phyloP scores from a whole-genome alignment of 2,888 invertebrate genomes.

The Saturnia pavonia region DNA sequence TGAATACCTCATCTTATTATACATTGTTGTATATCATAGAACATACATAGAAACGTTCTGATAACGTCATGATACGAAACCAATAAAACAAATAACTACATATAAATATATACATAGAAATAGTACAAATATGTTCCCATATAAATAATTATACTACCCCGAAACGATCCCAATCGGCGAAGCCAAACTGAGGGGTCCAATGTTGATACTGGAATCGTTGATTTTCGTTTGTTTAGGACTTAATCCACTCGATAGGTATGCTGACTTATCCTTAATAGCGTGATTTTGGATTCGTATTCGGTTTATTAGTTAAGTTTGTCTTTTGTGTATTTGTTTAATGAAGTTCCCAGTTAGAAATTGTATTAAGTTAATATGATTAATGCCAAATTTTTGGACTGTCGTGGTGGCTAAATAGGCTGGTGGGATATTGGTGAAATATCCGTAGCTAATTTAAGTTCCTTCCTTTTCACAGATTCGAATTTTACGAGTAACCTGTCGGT shows the following conservation, averaged over 20 bases:
- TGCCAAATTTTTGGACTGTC: background rate
- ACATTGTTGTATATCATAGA: background rate
- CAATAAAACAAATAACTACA: too few species aligned
- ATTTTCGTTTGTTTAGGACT: constrained; percentile 24
- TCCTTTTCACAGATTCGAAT: too few species aligned
- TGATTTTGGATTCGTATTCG: constrained; percentile 13
- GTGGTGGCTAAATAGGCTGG: background rate
- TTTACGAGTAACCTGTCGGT: too few species aligned
- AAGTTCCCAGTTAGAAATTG: background rate
- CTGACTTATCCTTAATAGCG: constrained; percentile 29
- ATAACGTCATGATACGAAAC: background rate
- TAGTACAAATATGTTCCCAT: background rate
- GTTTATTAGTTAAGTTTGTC: constrained; percentile 15
- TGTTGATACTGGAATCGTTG: constrained; percentile 30
- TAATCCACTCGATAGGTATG: constrained; percentile 30
- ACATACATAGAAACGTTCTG: background rate
- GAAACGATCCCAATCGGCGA: constrained; percentile 14
- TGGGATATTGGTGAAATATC: background rate
- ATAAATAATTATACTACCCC: constrained; percentile 21
- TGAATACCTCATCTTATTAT: too few species aligned
- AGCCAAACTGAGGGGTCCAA: constrained; percentile 9
- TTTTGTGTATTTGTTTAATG: constrained; percentile 2
- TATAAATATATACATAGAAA: too few species aligned
- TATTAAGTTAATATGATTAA: background rate
- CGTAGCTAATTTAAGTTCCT: too few species aligned